A percentile compares a stretch with the other conserved stretches of the same genome.
These are phyloP conservation scores for Thamnophis elegans DNA, from an alignment of 2,797 vertebrate species.

Conservation along the genomic window DNA sequence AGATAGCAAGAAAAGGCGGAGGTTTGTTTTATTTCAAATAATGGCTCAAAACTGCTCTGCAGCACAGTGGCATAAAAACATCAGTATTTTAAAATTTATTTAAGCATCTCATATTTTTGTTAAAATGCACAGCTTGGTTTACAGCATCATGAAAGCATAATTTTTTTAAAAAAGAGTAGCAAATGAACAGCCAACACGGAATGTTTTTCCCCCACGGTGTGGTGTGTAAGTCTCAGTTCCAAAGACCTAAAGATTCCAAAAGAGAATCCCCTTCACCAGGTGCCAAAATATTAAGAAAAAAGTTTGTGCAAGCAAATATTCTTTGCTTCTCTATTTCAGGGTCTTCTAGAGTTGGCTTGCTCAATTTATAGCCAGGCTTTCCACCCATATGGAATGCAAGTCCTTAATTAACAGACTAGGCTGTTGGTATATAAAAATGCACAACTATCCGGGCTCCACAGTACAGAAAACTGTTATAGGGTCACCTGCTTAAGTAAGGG, in stretches of 20 bases:
- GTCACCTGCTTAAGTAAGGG: neutral
- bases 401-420: neutral
- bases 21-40: neutral
- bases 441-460: neutral
- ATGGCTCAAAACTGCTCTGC: neutral
- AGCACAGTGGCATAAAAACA: neutral
- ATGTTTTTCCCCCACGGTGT: neutral
- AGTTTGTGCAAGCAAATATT: neutral
- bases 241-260: neutral
- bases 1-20: neutral
- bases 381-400: neutral
- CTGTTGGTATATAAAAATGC: neutral
- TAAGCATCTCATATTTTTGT: neutral
- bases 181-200: neutral
- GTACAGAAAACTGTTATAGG: neutral
- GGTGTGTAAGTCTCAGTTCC: neutral
- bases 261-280: neutral
- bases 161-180: neutral
- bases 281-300: neutral
- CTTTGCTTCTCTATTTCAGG: neutral
- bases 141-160: neutral
- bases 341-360: neutral
- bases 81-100: neutral
- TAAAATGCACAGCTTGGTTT: neutral
- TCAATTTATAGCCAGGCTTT: neutral